These are phyloP conservation scores for Isaurus tuberculatus DNA, from an alignment of 92 coral and sea anemone genomes.

Conservation along the genomic window DNA sequence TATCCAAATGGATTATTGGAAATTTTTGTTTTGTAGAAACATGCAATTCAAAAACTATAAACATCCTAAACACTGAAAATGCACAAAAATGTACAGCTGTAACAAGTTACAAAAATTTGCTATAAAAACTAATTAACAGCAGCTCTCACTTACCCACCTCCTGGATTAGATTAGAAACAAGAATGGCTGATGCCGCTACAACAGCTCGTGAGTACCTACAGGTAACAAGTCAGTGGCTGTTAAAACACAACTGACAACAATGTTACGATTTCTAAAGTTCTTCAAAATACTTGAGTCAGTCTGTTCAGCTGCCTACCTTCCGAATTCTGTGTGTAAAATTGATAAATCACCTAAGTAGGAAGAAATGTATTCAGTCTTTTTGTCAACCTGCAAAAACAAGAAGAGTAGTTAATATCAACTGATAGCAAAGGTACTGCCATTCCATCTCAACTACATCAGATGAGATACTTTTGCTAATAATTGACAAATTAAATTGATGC, in stretches of 20 bases:
- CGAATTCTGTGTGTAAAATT: conserved; percentile 83
- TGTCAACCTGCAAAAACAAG: conserved; percentile 71
- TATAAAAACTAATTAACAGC: neutral
- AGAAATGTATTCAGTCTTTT: conserved; percentile 83
- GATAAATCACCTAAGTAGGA: conserved; percentile 91
- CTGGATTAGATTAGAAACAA: conserved; percentile 83
- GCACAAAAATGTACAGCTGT: too few species aligned
- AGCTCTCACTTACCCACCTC: conserved; percentile 66
- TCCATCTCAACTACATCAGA: too few species aligned
- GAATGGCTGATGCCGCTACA: conserved; percentile 83
- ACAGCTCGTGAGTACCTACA: conserved; percentile 82
- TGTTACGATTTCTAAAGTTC: neutral
- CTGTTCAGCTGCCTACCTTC: conserved; percentile 64
- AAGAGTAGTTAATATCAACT: neutral
- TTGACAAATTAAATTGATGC: too few species aligned
- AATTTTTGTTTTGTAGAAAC: too few species aligned
- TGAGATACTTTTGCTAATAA: too few species aligned
- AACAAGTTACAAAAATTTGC: neutral
- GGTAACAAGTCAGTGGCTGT: neutral
- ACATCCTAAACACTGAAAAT: neutral
- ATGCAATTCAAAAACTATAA: too few species aligned
- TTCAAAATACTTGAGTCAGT: neutral
- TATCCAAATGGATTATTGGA: too few species aligned
- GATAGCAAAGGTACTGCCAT: neutral
- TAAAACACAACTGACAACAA: neutral